phyloP scores from a whole-genome alignment of 2,113 vertebrate species.

The Microtus oregoni region DNA sequence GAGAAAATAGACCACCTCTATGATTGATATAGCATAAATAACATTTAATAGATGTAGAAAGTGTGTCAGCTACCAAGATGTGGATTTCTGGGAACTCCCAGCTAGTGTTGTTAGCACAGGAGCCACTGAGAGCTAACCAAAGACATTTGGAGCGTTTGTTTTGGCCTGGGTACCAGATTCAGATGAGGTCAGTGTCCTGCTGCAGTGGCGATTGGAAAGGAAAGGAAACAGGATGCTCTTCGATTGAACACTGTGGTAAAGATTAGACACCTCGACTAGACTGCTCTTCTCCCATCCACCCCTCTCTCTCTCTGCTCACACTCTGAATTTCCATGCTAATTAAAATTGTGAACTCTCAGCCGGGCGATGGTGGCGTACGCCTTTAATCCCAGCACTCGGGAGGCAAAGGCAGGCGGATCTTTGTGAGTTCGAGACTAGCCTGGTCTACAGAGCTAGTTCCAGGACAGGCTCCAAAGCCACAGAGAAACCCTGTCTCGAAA shows the following conservation, averaged over 20 bases:
- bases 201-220: too few relatives aligned
- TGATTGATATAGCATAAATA: neutral
- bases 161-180: neutral
- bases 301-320: neutral
- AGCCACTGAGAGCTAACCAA: neutral
- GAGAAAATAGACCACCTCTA: constrained; percentile 44
- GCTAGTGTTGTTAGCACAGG: neutral
- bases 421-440: too few relatives aligned
- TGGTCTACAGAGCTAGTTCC: too few relatives aligned
- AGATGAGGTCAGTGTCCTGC: accelerated
- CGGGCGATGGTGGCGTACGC: too few relatives aligned
- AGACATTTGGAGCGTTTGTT: neutral
- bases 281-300: neutral
- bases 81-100: constrained; percentile 35
- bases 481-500: too few relatives aligned
- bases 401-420: too few relatives aligned
- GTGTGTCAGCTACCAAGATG: constrained; percentile 65
- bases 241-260: neutral
- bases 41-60: constrained; percentile 32
- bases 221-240: neutral
- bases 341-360: neutral
- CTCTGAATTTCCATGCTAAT: constrained; percentile 29
- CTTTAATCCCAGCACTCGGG: too few relatives aligned
- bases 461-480: too few relatives aligned
- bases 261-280: neutral